phyloP scores from a whole-genome alignment of 2,888 invertebrate genomes.

The Spialia ferax region DNA sequence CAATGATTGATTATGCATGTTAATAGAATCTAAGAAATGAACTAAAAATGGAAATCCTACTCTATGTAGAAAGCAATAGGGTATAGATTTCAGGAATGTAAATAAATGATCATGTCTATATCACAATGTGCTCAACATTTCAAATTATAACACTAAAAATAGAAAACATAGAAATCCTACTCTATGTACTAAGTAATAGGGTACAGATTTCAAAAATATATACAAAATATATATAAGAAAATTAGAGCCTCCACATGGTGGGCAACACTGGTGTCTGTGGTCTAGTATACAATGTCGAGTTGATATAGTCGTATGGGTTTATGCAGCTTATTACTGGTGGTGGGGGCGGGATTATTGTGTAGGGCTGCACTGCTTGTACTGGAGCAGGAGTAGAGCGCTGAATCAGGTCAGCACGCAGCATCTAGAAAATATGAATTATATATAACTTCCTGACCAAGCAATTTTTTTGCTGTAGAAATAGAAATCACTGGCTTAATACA shows the following conservation, averaged over 20 bases:
- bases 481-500: too few species aligned
- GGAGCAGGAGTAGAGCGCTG: slow-evolving; percentile 54
- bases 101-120: slow-evolving; percentile 42
- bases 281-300: slow-evolving; percentile 54
- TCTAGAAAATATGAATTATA: slow-evolving; percentile 55
- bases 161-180: slow-evolving; percentile 43
- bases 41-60: neutral
- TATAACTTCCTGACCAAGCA: too few species aligned
- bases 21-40: neutral
- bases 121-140: slow-evolving; percentile 48
- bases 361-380: slow-evolving; percentile 54
- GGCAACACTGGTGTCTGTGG: slow-evolving; percentile 58
- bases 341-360: slow-evolving; percentile 49
- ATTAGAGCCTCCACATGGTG: slow-evolving; percentile 61
- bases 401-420: slow-evolving; percentile 59
- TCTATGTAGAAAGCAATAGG: slow-evolving; percentile 50
- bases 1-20: neutral
- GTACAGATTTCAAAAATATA: slow-evolving; percentile 40
- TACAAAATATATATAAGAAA: slow-evolving; percentile 24
- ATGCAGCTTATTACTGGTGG: slow-evolving; percentile 56
- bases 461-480: too few species aligned
- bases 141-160: neutral
- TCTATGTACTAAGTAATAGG: slow-evolving; percentile 50
- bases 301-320: slow-evolving; percentile 61
- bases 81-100: slow-evolving; percentile 40